These are phyloP conservation scores for Trichonephila clavata DNA, from an alignment of 1,140 invertebrate genomes.

Conservation along the genomic window DNA sequence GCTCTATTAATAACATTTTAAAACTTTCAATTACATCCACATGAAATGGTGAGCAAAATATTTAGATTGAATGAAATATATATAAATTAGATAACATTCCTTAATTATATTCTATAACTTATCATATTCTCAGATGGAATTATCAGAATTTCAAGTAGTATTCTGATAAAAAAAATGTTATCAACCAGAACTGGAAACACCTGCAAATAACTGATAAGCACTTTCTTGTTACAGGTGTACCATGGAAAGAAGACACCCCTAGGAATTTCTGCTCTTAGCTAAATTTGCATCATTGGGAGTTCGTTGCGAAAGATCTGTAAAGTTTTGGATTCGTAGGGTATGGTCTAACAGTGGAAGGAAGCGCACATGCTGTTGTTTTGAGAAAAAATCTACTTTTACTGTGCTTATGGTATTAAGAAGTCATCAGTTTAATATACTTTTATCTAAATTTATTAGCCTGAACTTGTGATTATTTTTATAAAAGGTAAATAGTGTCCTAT, in stretches of 20 bases:
- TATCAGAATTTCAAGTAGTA: slow-evolving; percentile 57
- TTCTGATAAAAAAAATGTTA: slow-evolving; percentile 48
- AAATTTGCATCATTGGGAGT: neutral
- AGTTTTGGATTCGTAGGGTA: neutral
- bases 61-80: too few species aligned
- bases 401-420: too few species aligned
- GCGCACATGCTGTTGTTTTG: too few species aligned
- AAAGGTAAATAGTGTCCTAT: too few species aligned
- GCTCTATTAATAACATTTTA: too few species aligned
- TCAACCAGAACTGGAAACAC: slow-evolving; percentile 58
- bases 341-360: too few species aligned
- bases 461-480: too few species aligned
- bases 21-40: too few species aligned
- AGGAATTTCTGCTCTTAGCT: neutral
- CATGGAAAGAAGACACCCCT: slow-evolving; percentile 57
- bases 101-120: slow-evolving; percentile 6
- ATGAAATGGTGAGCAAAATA: too few species aligned
- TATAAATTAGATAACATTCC: neutral
- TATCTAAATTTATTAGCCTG: too few species aligned
- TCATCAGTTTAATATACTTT: too few species aligned
- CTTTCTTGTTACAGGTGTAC: slow-evolving; percentile 70
- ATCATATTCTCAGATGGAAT: slow-evolving; percentile 18
- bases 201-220: slow-evolving; percentile 69
- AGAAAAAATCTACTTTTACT: too few species aligned
- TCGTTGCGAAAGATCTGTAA: neutral